Evolutionary conservation across 1,140 invertebrate species (phyloP).

Genomic region (Aphaenogaster rudis): DNA sequence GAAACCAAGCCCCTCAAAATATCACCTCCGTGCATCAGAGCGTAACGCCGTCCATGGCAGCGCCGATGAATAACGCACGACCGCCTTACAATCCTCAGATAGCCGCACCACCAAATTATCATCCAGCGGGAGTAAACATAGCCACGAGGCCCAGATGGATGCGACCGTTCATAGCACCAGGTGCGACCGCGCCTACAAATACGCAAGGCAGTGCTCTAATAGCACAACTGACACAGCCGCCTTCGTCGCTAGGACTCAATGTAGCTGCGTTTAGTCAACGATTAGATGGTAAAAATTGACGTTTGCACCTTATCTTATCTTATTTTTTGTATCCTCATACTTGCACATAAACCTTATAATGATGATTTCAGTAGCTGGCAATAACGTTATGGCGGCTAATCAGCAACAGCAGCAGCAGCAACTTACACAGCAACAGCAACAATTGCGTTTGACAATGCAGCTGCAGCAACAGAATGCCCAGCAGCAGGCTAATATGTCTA

Average conservation of each 20-base stretch:
- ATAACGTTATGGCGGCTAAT: conserved; percentile 84
- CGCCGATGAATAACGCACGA: conserved; percentile 79
- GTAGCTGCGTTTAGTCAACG: conserved; percentile 87
- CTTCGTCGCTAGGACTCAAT: conserved; percentile 87
- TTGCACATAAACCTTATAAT: not conserved
- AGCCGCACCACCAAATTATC: conserved; percentile 87
- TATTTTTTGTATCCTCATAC: not conserved
- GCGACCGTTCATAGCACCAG: conserved; percentile 82
- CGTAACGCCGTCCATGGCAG: conserved; percentile 78
- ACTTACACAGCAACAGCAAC: conserved; percentile 85
- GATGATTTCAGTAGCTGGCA: conserved; percentile 70
- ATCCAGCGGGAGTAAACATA: conserved; percentile 80
- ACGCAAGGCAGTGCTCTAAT: conserved; percentile 88
- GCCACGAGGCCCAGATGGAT: conserved; percentile 83
- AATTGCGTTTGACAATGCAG: conserved; percentile 85
- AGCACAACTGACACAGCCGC: conserved; percentile 91
- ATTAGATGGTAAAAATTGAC: conserved; percentile 84
- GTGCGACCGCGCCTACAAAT: conserved; percentile 82
- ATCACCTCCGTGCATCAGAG: conserved; percentile 83
- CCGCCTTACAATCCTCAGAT: conserved; percentile 86
- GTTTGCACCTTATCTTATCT: not conserved
- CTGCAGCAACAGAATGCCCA: conserved; percentile 86
- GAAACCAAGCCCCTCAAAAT: conserved; percentile 83
- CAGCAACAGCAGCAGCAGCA: conserved; percentile 86
- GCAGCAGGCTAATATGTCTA: conserved; percentile 83